Evolutionary conservation across 2,113 vertebrate species (phyloP).

Genomic region (Podarcis muralis): DNA sequence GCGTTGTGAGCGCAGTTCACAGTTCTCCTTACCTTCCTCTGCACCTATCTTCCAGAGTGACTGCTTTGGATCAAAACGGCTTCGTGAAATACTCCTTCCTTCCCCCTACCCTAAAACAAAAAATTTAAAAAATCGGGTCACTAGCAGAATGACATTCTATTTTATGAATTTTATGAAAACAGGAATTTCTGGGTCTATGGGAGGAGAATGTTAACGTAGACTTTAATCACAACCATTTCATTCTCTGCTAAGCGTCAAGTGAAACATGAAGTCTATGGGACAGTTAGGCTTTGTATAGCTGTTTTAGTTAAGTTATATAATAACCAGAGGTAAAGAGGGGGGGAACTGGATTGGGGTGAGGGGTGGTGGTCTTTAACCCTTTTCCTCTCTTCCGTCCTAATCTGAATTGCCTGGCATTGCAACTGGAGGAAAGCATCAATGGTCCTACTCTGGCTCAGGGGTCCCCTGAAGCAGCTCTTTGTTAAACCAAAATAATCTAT

Average conservation of each 20-base stretch:
- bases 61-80: neutral
- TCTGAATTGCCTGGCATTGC: too few species aligned
- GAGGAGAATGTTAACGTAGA: neutral
- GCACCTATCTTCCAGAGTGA: conserved; percentile 22
- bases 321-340: too few species aligned
- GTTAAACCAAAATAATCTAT: too few species aligned
- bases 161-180: neutral
- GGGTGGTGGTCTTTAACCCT: too few species aligned
- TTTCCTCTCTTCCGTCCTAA: too few species aligned
- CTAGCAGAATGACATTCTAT: conserved; percentile 16
- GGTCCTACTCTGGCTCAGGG: too few species aligned
- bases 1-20: neutral
- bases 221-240: neutral
- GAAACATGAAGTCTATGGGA: too few species aligned
- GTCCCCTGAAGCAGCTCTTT: too few species aligned
- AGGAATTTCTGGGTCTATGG: neutral
- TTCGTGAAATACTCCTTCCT: neutral
- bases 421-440: too few species aligned
- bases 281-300: too few species aligned
- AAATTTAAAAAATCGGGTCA: neutral
- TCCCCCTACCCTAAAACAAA: conserved; percentile 34
- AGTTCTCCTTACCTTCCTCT: conserved; percentile 49
- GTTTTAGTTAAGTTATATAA: too few species aligned
- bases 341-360: too few species aligned
- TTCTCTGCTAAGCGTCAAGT: neutral